Conservation (phyloP, 2,797 vertebrate species). For the Monodelphis domestica region DNA sequence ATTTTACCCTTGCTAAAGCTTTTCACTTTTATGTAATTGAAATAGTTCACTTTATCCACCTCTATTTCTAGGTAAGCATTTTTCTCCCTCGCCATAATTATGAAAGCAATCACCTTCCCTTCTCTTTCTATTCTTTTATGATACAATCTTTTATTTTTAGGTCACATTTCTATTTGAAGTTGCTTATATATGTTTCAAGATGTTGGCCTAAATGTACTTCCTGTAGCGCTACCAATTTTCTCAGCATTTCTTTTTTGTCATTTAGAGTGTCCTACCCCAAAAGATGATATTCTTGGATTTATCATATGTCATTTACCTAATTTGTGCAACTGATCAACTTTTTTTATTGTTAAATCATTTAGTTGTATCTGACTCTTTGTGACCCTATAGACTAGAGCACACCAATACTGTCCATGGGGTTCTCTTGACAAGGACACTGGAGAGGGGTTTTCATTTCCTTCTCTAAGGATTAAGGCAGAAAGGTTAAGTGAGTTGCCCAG, state of each 20-base stretch:
- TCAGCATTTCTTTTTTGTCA: neutral
- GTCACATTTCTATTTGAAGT: neutral
- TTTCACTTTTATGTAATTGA: neutral
- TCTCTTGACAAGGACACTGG: too few species aligned
- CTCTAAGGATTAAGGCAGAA: too few species aligned
- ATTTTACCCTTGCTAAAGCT: neutral
- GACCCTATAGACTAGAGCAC: too few species aligned
- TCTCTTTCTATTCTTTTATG: neutral
- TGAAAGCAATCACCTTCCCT: neutral
- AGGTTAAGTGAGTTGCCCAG: too few species aligned
- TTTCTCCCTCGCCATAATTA: neutral
- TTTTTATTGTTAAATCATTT: too few species aligned
- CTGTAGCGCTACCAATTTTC: neutral
- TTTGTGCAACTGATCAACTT: too few species aligned
- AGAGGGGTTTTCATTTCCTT: too few species aligned
- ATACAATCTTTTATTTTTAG: neutral
- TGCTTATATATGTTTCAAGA: neutral
- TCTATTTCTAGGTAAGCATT: neutral
- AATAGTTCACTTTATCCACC: neutral
- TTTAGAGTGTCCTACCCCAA: neutral
- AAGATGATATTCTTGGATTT: neutral
- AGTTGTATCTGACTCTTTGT: too few species aligned
- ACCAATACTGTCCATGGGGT: too few species aligned
- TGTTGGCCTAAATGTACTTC: neutral
- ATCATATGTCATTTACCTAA: too few species aligned